A percentile compares a stretch with the other conserved stretches of the same genome.
phyloP scores from a whole-genome alignment of 2,888 invertebrate species.

The Andrena haemorrhoa region DNA sequence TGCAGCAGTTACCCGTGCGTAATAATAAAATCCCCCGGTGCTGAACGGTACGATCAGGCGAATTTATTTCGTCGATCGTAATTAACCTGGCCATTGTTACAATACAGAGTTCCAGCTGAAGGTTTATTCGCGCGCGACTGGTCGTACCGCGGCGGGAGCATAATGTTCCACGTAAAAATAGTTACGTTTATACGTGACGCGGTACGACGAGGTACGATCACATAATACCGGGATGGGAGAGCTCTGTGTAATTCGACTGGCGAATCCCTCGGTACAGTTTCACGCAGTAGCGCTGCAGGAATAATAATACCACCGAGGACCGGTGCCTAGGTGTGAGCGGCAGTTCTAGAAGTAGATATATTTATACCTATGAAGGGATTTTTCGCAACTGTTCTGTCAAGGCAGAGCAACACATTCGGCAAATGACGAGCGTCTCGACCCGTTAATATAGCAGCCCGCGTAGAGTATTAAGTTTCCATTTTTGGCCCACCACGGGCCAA shows the following conservation, averaged over 20 bases:
- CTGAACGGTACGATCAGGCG: neutral
- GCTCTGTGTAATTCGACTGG: conserved; percentile 4
- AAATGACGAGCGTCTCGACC: too few relatives aligned
- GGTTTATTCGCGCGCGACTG: conserved; percentile 9
- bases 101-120: neutral
- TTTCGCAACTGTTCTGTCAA: too few relatives aligned
- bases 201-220: neutral
- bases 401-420: too few relatives aligned
- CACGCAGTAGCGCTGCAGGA: neutral
- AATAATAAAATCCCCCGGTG: conserved; percentile 7
- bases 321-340: neutral
- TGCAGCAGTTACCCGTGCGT: neutral
- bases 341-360: too few relatives aligned
- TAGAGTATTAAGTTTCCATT: too few relatives aligned
- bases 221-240: neutral
- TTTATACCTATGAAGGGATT: too few relatives aligned
- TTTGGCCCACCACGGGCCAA: too few relatives aligned
- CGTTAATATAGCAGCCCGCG: too few relatives aligned
- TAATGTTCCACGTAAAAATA: conserved; percentile 11
- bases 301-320: neutral
- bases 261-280: conserved; percentile 13
- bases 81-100: conserved; percentile 20
- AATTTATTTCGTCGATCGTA: conserved; percentile 18
- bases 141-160: neutral
- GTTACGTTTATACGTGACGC: conserved; percentile 12